phyloP scores from a whole-genome alignment of 30 jellyfish, hydroid and myxozoan species.

The Chrysaora quinquecirrha region DNA sequence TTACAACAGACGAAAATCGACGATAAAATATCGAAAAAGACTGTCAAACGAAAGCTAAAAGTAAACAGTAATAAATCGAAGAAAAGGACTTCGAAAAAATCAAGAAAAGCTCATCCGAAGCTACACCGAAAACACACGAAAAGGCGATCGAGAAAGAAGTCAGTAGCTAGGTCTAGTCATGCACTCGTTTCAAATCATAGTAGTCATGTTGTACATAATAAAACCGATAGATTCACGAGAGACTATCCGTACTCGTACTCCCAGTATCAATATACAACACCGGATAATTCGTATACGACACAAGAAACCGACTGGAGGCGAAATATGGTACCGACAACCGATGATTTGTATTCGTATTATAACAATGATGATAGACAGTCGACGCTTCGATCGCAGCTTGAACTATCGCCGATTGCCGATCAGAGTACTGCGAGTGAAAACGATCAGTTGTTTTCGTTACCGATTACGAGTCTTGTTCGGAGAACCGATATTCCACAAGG shows the following conservation, averaged over 20 bases:
- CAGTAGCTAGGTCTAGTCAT: neutral
- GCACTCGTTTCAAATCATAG: neutral
- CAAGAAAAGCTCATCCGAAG: slow-evolving; percentile 28
- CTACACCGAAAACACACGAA: slow-evolving; percentile 70
- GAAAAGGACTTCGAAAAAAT: slow-evolving; percentile 36
- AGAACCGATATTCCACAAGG: slow-evolving; percentile 58
- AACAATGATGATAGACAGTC: slow-evolving; percentile 31
- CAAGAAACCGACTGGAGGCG: slow-evolving; percentile 77
- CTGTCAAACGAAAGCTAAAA: slow-evolving; percentile 15
- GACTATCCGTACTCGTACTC: slow-evolving; percentile 72
- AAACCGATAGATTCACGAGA: slow-evolving; percentile 47
- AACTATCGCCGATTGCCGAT: slow-evolving; percentile 13
- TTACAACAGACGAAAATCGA: neutral
- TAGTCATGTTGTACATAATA: slow-evolving; percentile 41
- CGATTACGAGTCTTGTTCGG: slow-evolving; percentile 60
- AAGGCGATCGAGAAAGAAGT: slow-evolving; percentile 45
- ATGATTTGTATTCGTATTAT: slow-evolving; percentile 23
- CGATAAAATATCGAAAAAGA: slow-evolving; percentile 12
- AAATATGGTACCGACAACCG: slow-evolving; percentile 44
- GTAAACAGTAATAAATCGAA: neutral
- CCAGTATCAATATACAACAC: slow-evolving; percentile 50
- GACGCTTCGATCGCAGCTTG: slow-evolving; percentile 28
- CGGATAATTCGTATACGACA: slow-evolving; percentile 59
- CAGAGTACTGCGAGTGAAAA: slow-evolving; percentile 14
- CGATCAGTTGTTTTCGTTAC: slow-evolving; percentile 48